Evolutionary conservation across 2,888 invertebrate species (phyloP), one percentile per base, ranked within the genome.

Genomic region (Plagodis dolabraria): DNA sequence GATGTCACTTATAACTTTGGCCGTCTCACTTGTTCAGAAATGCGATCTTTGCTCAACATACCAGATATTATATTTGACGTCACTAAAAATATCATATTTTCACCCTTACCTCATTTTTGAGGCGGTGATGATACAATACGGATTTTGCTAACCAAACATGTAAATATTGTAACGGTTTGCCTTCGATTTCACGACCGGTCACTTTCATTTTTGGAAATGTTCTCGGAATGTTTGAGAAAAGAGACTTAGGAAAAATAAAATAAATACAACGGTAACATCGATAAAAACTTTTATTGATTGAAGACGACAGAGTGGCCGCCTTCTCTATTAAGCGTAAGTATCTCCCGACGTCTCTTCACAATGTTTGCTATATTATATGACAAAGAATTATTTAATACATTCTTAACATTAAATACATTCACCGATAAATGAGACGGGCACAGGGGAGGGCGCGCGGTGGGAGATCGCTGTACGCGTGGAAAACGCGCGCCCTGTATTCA

Each of bases 201-300:
- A 22, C 22, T 4, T 22, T 22, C 22, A 22, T 22, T 22, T n/a
- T n/a, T n/a, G n/a, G n/a, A 22, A 22, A 1, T 22, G 2, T 22
- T 4, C 22, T 22, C 4, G 22, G 22, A 22, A 22, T 22, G 22
- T 22, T 22, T 22, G 22, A 22, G 22, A 22, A 43, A 43, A 11
- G 50, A 52, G 42, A 50, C 59, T 55, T 55, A 64, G 69, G 50
- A 50, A 35, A 50, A 60, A 57, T 55, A 65, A 69, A 64, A 57
- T 33, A 69, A 69, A 64, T 65, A 40, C 63, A 60, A 65, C 61
- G 43, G 74, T 80, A 92, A 92, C 92, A 92, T 92, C 92, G 91
- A 92, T 92, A 92, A 90, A 92, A 90, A 91, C 85, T 86, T 91
- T 91, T 90, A 91, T 92, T 91, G 89, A 88, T 87, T 80, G 82